Conservation (phyloP, 1,140 invertebrate genomes). For the Brachionus rotundiformis region DNA sequence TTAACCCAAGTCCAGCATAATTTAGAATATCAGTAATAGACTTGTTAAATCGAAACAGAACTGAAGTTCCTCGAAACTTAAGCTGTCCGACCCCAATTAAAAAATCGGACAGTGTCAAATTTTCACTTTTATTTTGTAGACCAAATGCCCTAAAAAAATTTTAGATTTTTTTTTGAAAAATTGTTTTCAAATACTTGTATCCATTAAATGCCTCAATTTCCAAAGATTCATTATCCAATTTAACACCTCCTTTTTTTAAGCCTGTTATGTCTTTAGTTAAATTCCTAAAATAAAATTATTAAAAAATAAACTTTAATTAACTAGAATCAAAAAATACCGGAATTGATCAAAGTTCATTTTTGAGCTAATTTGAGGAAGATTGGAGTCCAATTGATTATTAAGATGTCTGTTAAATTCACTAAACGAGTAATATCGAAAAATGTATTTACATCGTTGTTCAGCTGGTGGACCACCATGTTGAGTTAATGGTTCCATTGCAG, state of each 20-base stretch:
- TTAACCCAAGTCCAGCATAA: neutral
- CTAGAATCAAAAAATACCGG: too few relatives aligned
- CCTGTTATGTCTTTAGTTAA: neutral
- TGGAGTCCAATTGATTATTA: neutral
- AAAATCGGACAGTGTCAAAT: slow-evolving; percentile 64
- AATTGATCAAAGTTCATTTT: slow-evolving; percentile 55
- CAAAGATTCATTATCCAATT: neutral
- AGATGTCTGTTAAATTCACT: slow-evolving; percentile 62
- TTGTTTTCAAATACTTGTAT: slow-evolving; percentile 25
- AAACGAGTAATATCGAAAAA: slow-evolving; percentile 67
- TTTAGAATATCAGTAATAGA: slow-evolving; percentile 39
- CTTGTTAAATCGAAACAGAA: slow-evolving; percentile 62
- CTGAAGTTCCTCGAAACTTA: slow-evolving; percentile 68
- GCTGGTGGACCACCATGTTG: slow-evolving; percentile 68
- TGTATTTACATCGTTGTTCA: slow-evolving; percentile 68
- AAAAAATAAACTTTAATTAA: too few relatives aligned
- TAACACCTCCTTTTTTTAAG: neutral
- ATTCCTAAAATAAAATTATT: slow-evolving; percentile 9
- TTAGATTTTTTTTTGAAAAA: neutral
- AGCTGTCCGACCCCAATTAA: slow-evolving; percentile 66
- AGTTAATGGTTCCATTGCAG: slow-evolving; percentile 67
- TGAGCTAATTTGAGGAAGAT: neutral
- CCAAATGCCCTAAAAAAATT: slow-evolving; percentile 63
- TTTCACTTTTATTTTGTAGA: slow-evolving; percentile 56
- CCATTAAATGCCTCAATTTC: slow-evolving; percentile 30